These are phyloP conservation scores for Papilio elwesi DNA, from an alignment of 2,888 invertebrate genomes.

Conservation along the genomic window DNA sequence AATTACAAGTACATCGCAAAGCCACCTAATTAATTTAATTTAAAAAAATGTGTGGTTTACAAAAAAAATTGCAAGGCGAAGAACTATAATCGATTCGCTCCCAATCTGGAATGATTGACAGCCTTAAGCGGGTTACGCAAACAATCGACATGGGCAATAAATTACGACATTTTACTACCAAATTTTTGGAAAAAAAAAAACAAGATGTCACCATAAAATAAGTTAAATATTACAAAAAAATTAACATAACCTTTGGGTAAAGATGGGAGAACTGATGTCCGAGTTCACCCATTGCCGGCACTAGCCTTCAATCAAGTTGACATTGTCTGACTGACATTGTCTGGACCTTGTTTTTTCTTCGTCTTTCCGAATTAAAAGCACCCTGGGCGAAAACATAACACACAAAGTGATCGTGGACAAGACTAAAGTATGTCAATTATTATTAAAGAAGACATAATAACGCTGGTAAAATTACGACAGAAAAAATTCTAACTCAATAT, in stretches of 20 bases:
- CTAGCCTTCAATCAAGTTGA: too few species aligned
- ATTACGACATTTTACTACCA: conserved; percentile 57
- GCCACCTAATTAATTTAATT: conserved; percentile 23
- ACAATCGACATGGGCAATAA: conserved; percentile 56
- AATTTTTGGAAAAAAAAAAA: conserved; percentile 39
- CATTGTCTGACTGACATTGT: too few species aligned
- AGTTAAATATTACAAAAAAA: conserved; percentile 35
- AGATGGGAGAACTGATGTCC: too few species aligned
- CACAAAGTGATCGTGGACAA: too few species aligned
- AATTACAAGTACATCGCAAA: neutral
- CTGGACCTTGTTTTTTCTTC: too few species aligned
- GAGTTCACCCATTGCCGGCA: too few species aligned
- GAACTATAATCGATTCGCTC: conserved; percentile 65
- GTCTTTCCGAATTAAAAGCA: too few species aligned
- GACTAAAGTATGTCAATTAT: neutral
- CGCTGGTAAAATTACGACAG: neutral
- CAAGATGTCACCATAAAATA: conserved; percentile 3
- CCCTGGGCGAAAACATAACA: too few species aligned
- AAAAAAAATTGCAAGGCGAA: too few species aligned
- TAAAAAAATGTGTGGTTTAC: conserved; percentile 13
- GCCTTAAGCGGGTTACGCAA: conserved; percentile 64
- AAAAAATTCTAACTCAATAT: neutral
- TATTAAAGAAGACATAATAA: neutral
- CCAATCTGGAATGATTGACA: conserved; percentile 76
- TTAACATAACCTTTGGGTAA: neutral